phyloP scores from a whole-genome alignment of 2,888 invertebrate genomes.

The Tetheella fluctuosa region DNA sequence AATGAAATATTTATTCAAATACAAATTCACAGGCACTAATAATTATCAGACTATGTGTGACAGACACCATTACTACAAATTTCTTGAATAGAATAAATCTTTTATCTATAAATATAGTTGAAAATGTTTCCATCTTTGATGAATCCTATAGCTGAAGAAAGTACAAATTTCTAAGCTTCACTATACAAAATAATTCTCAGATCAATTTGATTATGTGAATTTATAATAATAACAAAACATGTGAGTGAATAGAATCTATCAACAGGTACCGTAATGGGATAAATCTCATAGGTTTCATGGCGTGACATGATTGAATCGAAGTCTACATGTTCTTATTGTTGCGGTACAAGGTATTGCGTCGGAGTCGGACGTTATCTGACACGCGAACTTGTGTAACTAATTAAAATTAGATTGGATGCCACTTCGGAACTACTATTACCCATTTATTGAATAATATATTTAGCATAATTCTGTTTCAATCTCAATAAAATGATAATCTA shows the following conservation, averaged over 20 bases:
- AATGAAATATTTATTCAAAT: too few relatives aligned
- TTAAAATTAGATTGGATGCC: conserved; percentile 21
- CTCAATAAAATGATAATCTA: too few relatives aligned
- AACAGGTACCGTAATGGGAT: conserved; percentile 62
- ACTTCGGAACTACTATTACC: background rate
- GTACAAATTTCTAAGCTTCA: too few relatives aligned
- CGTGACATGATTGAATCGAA: conserved; percentile 58
- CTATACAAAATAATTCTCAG: too few relatives aligned
- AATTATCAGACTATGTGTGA: too few relatives aligned
- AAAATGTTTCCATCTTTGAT: too few relatives aligned
- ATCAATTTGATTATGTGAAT: background rate
- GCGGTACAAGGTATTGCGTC: conserved; percentile 50
- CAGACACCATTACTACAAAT: too few relatives aligned
- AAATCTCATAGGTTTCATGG: conserved; percentile 57
- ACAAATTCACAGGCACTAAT: too few relatives aligned
- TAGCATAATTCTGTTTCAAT: background rate
- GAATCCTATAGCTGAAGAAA: too few relatives aligned
- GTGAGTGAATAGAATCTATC: conserved; percentile 33
- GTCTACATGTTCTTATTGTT: conserved; percentile 52
- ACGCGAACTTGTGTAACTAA: conserved; percentile 58
- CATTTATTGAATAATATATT: background rate
- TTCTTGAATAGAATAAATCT: too few relatives aligned
- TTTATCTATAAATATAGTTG: too few relatives aligned
- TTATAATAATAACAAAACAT: background rate
- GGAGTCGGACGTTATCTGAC: conserved; percentile 45